Percentiles rank a stretch among this genome's conserved stretches.
These are phyloP conservation scores for Seriola quinqueradiata DNA, from an alignment of 2,113 vertebrate species.

Conservation along the genomic window DNA sequence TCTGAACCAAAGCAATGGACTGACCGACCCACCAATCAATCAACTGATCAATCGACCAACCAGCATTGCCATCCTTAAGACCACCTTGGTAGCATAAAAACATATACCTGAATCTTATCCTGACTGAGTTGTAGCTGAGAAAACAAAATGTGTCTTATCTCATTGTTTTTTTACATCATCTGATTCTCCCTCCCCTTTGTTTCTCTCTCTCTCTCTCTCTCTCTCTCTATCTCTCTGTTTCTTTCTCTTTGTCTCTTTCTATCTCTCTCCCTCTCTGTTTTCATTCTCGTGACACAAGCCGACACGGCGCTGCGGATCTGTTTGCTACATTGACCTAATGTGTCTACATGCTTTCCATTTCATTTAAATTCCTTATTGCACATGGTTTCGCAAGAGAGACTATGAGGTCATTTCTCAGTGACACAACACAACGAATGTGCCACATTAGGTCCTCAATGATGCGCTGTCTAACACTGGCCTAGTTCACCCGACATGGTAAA, in stretches of 20 bases:
- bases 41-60: no score
- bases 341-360: conserved; percentile 37
- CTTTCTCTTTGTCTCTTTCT: background rate
- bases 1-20: no score
- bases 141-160: background rate
- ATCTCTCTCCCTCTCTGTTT: conserved; percentile 17
- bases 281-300: background rate
- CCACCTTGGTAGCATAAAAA: no score
- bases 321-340: conserved; percentile 47
- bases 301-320: conserved; percentile 34
- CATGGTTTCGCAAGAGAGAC: conserved; percentile 17
- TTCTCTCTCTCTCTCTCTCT: background rate
- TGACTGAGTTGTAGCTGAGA: no score
- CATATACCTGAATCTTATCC: background rate
- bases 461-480: conserved; percentile 14
- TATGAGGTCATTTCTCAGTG: conserved; percentile 43
- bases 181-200: background rate
- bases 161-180: background rate
- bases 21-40: no score
- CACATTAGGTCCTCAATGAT: conserved; percentile 26
- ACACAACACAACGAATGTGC: conserved; percentile 26
- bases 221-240: no score
- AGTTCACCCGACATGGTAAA: conserved; percentile 20
- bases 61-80: no score
- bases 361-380: conserved; percentile 24